A percentile compares a stretch with the other conserved stretches of the same genome.
These are phyloP conservation scores for Stramonita haemastoma DNA, from an alignment of 2,888 invertebrate species.

Conservation along the genomic window DNA sequence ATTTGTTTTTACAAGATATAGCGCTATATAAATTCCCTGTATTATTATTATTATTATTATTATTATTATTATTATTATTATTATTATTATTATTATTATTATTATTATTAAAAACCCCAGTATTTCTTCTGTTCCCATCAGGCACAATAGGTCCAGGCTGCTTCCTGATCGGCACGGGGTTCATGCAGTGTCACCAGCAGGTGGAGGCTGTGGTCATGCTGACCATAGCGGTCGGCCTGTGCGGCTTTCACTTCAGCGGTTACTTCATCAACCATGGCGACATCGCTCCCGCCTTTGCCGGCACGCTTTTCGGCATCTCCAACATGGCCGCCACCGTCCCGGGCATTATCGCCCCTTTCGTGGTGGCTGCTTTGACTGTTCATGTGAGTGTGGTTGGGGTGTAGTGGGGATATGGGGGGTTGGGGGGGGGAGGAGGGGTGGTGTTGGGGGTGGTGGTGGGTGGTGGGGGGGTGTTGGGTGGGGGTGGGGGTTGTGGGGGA, in stretches of 20 bases:
- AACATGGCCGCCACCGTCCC: conserved; percentile 49
- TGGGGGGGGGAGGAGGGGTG: too few relatives aligned
- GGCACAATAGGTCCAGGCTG: conserved; percentile 61
- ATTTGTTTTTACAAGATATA: too few relatives aligned
- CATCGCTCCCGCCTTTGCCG: conserved; percentile 68
- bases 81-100: neutral
- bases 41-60: too few relatives aligned
- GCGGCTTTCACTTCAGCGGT: conserved; percentile 67
- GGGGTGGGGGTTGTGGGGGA: too few relatives aligned
- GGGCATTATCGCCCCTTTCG: conserved; percentile 59
- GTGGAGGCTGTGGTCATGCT: conserved; percentile 62
- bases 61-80: neutral
- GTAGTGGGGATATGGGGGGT: too few relatives aligned
- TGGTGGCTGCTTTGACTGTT: conserved; percentile 67
- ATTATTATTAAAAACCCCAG: neutral
- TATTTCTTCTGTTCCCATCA: conserved; percentile 39
- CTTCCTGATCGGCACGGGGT: conserved; percentile 63
- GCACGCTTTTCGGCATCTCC: conserved; percentile 56
- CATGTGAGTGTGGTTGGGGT: conserved; percentile 55
- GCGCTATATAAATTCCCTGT: too few relatives aligned
- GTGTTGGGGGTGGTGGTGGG: too few relatives aligned
- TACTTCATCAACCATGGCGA: conserved; percentile 70
- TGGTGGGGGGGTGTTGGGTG: too few relatives aligned
- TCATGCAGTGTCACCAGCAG: conserved; percentile 66
- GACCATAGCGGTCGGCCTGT: conserved; percentile 64